Percentiles rank a stretch among this genome's conserved stretches.
Conservation (phyloP, 2,797 vertebrate species). For the Agapornis canus region DNA sequence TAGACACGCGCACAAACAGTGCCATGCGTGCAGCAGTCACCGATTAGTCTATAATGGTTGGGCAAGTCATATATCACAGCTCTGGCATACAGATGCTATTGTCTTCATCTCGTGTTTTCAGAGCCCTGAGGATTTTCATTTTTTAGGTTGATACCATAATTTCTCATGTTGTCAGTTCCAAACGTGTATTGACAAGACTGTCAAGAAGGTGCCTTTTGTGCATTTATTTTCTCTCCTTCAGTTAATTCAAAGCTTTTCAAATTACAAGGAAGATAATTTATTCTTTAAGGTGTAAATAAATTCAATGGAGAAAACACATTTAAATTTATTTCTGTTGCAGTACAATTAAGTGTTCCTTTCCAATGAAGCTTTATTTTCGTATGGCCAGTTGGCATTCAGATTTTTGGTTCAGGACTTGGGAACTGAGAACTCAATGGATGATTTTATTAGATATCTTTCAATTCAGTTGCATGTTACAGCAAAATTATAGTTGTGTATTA, state of each 20-base stretch:
- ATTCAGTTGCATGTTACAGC: neutral
- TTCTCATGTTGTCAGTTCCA: conserved; percentile 53
- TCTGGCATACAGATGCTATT: neutral
- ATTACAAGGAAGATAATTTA: conserved; percentile 28
- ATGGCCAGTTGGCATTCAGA: neutral
- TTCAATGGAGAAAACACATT: neutral
- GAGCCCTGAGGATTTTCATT: conserved; percentile 35
- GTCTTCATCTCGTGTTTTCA: conserved; percentile 26
- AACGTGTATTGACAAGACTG: conserved; percentile 58
- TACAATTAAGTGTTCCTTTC: neutral
- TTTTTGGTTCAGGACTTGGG: neutral
- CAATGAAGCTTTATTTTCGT: neutral
- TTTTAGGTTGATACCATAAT: conserved; percentile 44
- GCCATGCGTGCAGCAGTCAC: neutral
- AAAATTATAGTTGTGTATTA: neutral
- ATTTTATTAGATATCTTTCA: neutral
- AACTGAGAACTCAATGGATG: neutral
- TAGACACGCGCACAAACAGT: neutral
- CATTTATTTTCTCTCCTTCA: conserved; percentile 51
- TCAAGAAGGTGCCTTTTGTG: conserved; percentile 19
- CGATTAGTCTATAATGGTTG: neutral
- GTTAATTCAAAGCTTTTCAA: conserved; percentile 41
- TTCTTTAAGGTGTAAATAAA: conserved; percentile 7
- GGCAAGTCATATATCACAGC: neutral
- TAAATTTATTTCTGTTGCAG: neutral